These are phyloP conservation scores for Camarhynchus parvulus DNA, from an alignment of 2,113 vertebrate genomes.

Conservation along the genomic window DNA sequence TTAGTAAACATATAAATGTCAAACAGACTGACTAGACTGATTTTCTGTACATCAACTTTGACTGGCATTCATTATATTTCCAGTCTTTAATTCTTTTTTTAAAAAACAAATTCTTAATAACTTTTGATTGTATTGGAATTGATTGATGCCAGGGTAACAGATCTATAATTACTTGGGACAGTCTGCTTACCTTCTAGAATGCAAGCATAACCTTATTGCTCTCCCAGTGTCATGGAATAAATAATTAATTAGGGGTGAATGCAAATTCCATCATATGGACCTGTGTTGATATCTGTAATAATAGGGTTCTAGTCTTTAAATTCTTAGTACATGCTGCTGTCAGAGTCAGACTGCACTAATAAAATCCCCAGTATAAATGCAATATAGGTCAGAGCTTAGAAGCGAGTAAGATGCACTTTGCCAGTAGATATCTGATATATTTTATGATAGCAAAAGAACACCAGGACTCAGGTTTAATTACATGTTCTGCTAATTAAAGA, in stretches of 20 bases:
- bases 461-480: background rate
- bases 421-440: background rate
- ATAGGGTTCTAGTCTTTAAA: background rate
- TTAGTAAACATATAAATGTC: background rate
- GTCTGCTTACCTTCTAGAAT: background rate
- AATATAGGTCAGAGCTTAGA: background rate
- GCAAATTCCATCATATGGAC: background rate
- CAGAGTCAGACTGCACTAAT: background rate
- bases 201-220: background rate
- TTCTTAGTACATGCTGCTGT: background rate
- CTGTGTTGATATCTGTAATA: background rate
- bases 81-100: background rate
- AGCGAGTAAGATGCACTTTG: background rate
- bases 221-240: background rate
- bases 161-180: background rate
- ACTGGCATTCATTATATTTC: background rate
- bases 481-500: background rate
- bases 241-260: conserved; percentile 7
- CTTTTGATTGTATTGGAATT: background rate
- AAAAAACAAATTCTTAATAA: background rate
- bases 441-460: background rate
- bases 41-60: background rate
- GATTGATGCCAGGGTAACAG: background rate
- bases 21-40: background rate
- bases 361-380: background rate